These are phyloP conservation scores for Pseudomyrmex cubaensis DNA, from an alignment of 1,140 invertebrate genomes.

Conservation along the genomic window DNA sequence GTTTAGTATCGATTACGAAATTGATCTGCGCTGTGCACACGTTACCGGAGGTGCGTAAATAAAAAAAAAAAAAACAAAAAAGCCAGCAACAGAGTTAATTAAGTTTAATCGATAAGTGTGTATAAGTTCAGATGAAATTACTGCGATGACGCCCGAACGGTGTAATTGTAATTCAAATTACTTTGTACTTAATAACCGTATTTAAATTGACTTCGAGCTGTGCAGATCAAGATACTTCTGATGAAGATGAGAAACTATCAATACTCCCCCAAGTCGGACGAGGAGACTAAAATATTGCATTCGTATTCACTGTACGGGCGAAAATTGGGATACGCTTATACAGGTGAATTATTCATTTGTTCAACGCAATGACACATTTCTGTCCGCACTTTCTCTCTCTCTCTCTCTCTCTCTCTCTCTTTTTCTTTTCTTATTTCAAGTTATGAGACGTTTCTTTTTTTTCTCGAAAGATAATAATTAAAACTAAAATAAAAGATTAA, in stretches of 20 bases:
- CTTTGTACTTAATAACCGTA: not conserved
- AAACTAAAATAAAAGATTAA: not conserved
- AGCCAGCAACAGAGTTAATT: not conserved
- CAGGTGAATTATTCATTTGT: not conserved
- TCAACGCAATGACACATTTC: not conserved
- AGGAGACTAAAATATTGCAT: slow-evolving; percentile 10
- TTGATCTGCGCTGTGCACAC: not conserved
- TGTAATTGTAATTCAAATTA: not conserved
- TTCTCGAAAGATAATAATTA: not conserved
- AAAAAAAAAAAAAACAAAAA: slow-evolving; percentile 7
- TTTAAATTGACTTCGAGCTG: slow-evolving; percentile 1
- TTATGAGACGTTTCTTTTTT: too few species aligned
- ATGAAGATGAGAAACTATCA: slow-evolving; percentile 7
- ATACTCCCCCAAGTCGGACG: slow-evolving; percentile 1
- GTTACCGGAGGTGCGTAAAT: slow-evolving; percentile 18
- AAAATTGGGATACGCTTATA: slow-evolving; percentile 20
- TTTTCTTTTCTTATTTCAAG: too few species aligned
- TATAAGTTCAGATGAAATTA: not conserved
- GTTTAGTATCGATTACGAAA: not conserved
- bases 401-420: too few species aligned
- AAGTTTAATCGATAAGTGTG: not conserved
- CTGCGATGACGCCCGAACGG: not conserved
- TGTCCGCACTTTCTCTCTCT: too few species aligned
- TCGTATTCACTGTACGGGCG: not conserved
- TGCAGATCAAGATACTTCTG: slow-evolving; percentile 25